Base-by-base conservation (phyloP, 1,140 invertebrate genomes). In the Sycophaga agraensis region DNA sequence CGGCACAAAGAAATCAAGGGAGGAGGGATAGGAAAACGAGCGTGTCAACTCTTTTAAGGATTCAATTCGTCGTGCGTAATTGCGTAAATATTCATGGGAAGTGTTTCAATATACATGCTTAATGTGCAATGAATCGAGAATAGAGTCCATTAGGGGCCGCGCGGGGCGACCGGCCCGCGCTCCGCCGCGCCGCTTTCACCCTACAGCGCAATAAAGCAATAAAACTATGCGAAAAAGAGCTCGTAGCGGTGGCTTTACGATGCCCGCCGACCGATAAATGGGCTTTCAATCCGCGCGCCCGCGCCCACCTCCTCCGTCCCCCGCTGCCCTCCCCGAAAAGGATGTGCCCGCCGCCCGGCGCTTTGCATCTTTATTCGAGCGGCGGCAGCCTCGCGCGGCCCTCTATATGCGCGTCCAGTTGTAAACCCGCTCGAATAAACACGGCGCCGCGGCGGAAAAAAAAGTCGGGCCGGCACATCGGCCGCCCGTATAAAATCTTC, bases 361-460 rank as follows among this genome's bases (percentile, higher is more conserved):
- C 28, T 58, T 49, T 58, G 55, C 55, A 58, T 48, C 55, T 58
- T 58, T 39, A 58, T 58, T 48, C 42, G 21, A 17, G 4, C n/a
- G n/a, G 28, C 28, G 4, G 5, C 28, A 11, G 4, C 28, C 11
- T 31, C 4, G 11, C 4, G 14, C 17, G 16, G 2, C 8, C 19
- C 42, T 50, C 28, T 35, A 50, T 50, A 50, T 35, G n/a, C 43
- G 17, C 19, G 19, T 14, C 24, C 22, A 39, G 43, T 34, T 58
- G 55, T 45, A 56, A 45, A 56, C 6, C 48, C 39, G 9, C 22
- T 24, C 34, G 19, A 46, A 45, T 46, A 57, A 57, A 57, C n/a
- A 46, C 35, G 12, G 56, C 43, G 55, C 53, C 54, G 53, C n/a
- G 45, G 39, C 16, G 17, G 43, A 24, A 16, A 17, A 9, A 40